A percentile compares a stretch with the other conserved stretches of the same genome.
phyloP scores from a whole-genome alignment of 2,113 vertebrate species.

The Psilopogon haemacephalus region DNA sequence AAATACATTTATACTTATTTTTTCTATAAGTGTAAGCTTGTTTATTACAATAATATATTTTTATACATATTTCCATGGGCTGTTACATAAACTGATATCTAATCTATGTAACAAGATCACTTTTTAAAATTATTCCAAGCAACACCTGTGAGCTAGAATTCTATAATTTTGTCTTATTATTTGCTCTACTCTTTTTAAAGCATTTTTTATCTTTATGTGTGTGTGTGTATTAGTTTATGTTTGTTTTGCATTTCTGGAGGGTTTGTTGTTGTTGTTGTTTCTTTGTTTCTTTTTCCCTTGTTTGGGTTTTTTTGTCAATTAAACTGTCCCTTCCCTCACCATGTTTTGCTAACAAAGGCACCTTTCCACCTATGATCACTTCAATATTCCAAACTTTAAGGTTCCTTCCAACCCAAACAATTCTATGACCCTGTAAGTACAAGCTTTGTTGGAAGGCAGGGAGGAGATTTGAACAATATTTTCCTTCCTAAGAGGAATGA shows the following conservation, averaged over 20 bases:
- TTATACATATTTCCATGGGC: neutral
- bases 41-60: neutral
- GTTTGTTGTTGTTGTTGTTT: no score
- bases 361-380: neutral
- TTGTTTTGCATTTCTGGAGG: no score
- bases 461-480: neutral
- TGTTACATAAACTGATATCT: neutral
- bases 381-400: neutral
- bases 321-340: neutral
- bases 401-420: no score
- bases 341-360: neutral
- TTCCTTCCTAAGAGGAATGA: neutral
- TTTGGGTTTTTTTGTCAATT: neutral
- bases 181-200: neutral
- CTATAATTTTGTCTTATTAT: neutral
- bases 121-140: neutral
- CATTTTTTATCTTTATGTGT: neutral
- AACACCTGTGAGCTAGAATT: neutral
- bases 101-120: neutral
- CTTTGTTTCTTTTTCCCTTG: neutral
- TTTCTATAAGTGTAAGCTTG: neutral
- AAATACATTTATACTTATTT: neutral
- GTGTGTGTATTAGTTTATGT: no score
- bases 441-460: neutral
- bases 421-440: neutral